A percentile compares a stretch with the other conserved stretches of the same genome.
Evolutionary conservation across 2,797 vertebrate species (phyloP).

Genomic region (Chelon labrosus): DNA sequence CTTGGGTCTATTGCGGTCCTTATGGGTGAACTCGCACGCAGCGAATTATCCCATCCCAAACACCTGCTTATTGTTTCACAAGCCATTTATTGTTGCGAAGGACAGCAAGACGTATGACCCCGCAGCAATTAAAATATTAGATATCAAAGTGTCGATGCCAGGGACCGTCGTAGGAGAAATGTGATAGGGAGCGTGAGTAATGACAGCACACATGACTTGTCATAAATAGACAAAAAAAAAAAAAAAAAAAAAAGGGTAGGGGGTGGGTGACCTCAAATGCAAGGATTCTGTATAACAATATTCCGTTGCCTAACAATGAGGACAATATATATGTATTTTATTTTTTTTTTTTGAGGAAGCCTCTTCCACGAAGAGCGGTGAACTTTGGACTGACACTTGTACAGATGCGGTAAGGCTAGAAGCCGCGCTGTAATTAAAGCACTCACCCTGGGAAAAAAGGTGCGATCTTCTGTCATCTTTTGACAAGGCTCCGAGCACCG

Average conservation of each 20-base stretch:
- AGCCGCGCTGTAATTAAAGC: slow-evolving; percentile 90
- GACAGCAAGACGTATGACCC: slow-evolving; percentile 84
- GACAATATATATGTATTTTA: slow-evolving; percentile 14
- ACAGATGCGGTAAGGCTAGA: slow-evolving; percentile 83
- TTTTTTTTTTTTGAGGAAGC: slow-evolving; percentile 63
- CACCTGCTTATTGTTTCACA: slow-evolving; percentile 70
- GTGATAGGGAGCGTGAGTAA: slow-evolving; percentile 83
- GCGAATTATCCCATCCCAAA: slow-evolving; percentile 56
- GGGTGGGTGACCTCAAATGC: slow-evolving; percentile 69
- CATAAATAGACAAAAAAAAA: slow-evolving; percentile 65
- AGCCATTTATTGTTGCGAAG: slow-evolving; percentile 69
- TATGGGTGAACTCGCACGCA: slow-evolving; percentile 34
- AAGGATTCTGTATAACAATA: slow-evolving; percentile 76
- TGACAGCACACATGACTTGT: slow-evolving; percentile 71
- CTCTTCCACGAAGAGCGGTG: slow-evolving; percentile 75
- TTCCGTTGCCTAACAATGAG: slow-evolving; percentile 81
- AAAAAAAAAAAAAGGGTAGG: slow-evolving; percentile 57
- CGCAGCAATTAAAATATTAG: slow-evolving; percentile 87
- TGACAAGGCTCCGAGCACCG: slow-evolving; percentile 86
- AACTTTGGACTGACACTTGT: slow-evolving; percentile 89
- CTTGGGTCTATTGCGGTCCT: slow-evolving; percentile 28
- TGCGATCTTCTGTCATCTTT: slow-evolving; percentile 89
- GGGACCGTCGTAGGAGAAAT: slow-evolving; percentile 81
- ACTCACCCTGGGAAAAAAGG: slow-evolving; percentile 83
- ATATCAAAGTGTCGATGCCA: slow-evolving; percentile 83